Evolutionary conservation across 2,113 vertebrate genomes (phyloP), one percentile per base, ranked within the genome.

Genomic region (Balaeniceps rex): DNA sequence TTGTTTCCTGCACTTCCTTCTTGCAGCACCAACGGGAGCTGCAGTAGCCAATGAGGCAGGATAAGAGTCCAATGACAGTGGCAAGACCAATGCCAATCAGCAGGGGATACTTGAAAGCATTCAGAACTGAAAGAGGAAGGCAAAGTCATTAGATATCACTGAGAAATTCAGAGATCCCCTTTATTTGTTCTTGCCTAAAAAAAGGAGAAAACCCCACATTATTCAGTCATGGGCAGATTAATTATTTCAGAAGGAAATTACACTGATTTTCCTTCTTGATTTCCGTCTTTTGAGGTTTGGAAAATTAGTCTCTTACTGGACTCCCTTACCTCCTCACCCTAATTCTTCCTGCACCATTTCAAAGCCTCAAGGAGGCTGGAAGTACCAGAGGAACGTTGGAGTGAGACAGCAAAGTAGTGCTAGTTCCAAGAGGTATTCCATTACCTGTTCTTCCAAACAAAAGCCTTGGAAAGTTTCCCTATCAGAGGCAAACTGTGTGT

Each of bases 41-140:
- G 63, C 99, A 98, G 92, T 99, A 98, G 29, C 99, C 99, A 90
- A 99, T 98, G n/a, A 99, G 98, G 91, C 99, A 98, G 34, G 99
- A 99, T 61, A 99, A 97, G 82, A 99, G 97, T 40, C 99, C 99
- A 42, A 98, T 98, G 82, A 97, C 93, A 8, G 99, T 96, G 46
- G 99, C 98, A 76, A 99, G 98, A 5, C 98, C 97, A 8, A 98
- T 94, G 13, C 99, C 99, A 19, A 99, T 99, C 93, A 99, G 95
- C 83, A 99, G 98, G 4, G 99, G 99, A 42, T 99, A 98, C 98
- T 99, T 99, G 96, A 99, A 99, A 80, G 99, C 99, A 22, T 99
- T 99, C 98, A 99, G 98, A 93, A 99, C 99, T 99, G 97, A 22
- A 95, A 87, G 69, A 85, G 60, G 40, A 90, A 87, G 72, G 57